Conservation (phyloP, 2,113 vertebrate genomes). For the Oreotrochilus melanogaster region DNA sequence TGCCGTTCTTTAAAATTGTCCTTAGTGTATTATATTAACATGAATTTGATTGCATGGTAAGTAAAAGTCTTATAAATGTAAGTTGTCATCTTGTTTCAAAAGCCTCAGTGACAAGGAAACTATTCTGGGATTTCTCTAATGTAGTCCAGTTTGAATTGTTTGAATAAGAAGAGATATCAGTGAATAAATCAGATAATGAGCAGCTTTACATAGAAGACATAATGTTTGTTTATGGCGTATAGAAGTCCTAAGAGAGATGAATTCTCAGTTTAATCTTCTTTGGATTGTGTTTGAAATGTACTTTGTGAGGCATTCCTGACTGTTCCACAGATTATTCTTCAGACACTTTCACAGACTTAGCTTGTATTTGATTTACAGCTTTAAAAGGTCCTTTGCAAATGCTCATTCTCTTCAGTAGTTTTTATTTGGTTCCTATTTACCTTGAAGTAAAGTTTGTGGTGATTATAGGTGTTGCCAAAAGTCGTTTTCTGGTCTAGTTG, state of each 20-base stretch:
- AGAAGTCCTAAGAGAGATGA: slow-evolving; percentile 11
- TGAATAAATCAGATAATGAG: slow-evolving; percentile 51
- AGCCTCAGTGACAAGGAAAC: not conserved
- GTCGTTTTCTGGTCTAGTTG: not conserved
- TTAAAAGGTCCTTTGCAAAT: not conserved
- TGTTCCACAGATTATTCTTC: slow-evolving; percentile 5
- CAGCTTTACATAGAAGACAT: slow-evolving; percentile 26
- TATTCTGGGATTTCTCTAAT: slow-evolving; percentile 22
- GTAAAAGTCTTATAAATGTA: slow-evolving; percentile 33
- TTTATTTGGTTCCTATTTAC: not conserved
- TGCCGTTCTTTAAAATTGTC: slow-evolving; percentile 15
- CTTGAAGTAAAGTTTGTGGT: not conserved
- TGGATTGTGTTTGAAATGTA: slow-evolving; percentile 38
- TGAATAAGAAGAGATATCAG: slow-evolving; percentile 13
- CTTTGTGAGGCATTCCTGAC: slow-evolving; percentile 1
- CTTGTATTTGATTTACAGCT: not conserved
- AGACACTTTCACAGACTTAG: not conserved
- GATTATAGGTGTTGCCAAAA: not conserved
- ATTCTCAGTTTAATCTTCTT: slow-evolving; percentile 48
- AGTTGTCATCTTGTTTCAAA: slow-evolving; percentile 19
- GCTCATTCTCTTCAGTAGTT: not conserved
- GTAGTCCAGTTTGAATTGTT: slow-evolving; percentile 7
- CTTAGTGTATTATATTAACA: not conserved
- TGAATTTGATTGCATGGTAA: not conserved
- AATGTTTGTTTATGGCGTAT: slow-evolving; percentile 29